Conservation (phyloP, 2,113 vertebrate species). For the Colinus virginianus region DNA sequence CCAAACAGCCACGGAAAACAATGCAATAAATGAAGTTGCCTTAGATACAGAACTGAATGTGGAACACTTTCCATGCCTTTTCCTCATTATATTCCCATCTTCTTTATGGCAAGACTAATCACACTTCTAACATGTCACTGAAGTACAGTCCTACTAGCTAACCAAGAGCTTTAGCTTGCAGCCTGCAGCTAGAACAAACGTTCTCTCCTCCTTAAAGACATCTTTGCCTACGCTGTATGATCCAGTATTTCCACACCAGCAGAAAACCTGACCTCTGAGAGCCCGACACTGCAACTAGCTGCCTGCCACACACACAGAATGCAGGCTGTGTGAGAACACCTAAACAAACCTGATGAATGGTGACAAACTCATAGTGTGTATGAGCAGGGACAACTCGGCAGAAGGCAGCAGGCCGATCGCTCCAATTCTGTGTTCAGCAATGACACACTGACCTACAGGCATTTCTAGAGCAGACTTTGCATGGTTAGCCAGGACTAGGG, state of each 20-base stretch:
- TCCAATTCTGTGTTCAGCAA: neutral
- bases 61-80: neutral
- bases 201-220: constrained; percentile 37
- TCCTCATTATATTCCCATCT: neutral
- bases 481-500: neutral
- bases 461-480: neutral
- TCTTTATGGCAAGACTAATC: constrained; percentile 33
- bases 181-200: constrained; percentile 40
- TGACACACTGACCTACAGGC: fast-evolving
- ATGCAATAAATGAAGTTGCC: neutral
- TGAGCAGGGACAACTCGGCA: neutral
- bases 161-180: constrained; percentile 48
- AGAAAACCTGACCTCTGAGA: neutral
- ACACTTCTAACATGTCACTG: neutral
- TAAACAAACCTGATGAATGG: neutral
- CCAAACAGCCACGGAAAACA: neutral
- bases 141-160: neutral
- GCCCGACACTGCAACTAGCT: neutral
- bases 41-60: neutral
- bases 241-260: constrained; percentile 38
- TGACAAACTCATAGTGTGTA: neutral
- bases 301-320: constrained; percentile 18
- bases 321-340: neutral
- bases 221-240: neutral
- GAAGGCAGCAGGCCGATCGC: neutral